Evolutionary conservation across 2,113 vertebrate genomes (phyloP).

Genomic region (Mormyrus lacerda): DNA sequence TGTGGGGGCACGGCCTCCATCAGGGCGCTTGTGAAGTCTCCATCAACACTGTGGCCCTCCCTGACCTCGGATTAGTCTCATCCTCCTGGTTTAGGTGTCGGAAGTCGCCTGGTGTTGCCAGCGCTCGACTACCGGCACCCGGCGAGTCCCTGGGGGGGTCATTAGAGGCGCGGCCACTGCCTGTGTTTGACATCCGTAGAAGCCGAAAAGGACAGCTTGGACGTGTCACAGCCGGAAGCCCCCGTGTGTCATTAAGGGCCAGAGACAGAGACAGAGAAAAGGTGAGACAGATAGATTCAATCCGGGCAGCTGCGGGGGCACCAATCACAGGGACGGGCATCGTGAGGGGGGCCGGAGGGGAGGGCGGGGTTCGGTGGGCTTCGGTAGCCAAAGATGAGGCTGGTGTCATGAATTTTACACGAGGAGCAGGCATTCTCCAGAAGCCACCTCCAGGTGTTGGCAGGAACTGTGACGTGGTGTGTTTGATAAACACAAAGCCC

Average conservation of each 20-base stretch:
- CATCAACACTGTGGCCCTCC: conserved; percentile 56
- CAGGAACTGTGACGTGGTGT: background rate
- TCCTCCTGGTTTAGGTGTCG: conserved; percentile 55
- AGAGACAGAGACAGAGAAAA: conserved; percentile 19
- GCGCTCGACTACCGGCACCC: conserved; percentile 48
- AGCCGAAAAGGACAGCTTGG: conserved; percentile 40
- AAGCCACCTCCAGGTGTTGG: background rate
- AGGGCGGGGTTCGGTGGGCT: background rate
- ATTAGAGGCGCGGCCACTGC: conserved; percentile 28
- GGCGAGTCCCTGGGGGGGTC: conserved; percentile 46
- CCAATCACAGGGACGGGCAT: conserved; percentile 9
- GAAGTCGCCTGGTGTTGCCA: conserved; percentile 34
- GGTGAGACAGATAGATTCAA: conserved; percentile 26
- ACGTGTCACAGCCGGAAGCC: conserved; percentile 39
- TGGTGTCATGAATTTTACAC: conserved; percentile 14
- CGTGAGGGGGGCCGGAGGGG: background rate
- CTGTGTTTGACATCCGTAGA: conserved; percentile 22
- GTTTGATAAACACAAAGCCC: conserved; percentile 1
- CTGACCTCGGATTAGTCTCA: conserved; percentile 64
- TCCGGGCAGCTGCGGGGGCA: conserved; percentile 12
- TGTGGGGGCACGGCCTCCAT: conserved; percentile 30
- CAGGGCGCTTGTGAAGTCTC: conserved; percentile 53
- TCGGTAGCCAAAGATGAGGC: background rate
- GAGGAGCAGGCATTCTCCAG: background rate
- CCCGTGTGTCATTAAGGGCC: conserved; percentile 38